phyloP scores from a whole-genome alignment of 2,888 invertebrate species.

The Cataglyphis albicans region DNA sequence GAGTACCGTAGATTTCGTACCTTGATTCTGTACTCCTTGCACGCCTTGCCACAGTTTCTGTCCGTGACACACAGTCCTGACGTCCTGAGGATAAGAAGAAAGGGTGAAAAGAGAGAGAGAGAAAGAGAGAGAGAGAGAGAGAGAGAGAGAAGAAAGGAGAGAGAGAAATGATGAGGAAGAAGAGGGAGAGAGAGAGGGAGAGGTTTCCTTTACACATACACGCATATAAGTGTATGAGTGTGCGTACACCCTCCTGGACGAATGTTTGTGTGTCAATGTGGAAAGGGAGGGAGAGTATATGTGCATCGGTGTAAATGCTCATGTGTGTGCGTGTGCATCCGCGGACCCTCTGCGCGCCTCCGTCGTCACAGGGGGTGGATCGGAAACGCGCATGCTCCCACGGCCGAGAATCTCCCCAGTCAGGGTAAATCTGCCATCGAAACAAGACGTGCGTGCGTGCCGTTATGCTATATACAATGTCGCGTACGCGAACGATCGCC shows the following conservation, averaged over 20 bases:
- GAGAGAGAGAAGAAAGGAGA: not conserved
- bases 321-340: slow-evolving; percentile 60
- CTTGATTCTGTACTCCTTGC: slow-evolving; percentile 67
- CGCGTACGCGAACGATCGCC: slow-evolving; percentile 65
- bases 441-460: slow-evolving; percentile 83
- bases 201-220: slow-evolving; percentile 29
- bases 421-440: slow-evolving; percentile 84
- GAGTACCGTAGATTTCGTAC: slow-evolving; percentile 60
- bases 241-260: slow-evolving; percentile 40
- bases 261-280: slow-evolving; percentile 39
- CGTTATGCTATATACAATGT: slow-evolving; percentile 76
- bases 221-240: not conserved
- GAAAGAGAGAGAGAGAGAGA: not conserved
- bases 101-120: slow-evolving; percentile 10
- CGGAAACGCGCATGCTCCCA: slow-evolving; percentile 84
- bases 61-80: slow-evolving; percentile 70
- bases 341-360: slow-evolving; percentile 71
- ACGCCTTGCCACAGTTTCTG: slow-evolving; percentile 72
- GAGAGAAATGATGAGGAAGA: not conserved
- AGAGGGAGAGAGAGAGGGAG: not conserved
- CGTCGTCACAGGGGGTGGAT: slow-evolving; percentile 78
- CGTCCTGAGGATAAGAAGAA: slow-evolving; percentile 62
- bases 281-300: slow-evolving; percentile 28
- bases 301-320: slow-evolving; percentile 44
- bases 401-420: slow-evolving; percentile 84